Evolutionary conservation across 2,113 vertebrate species (phyloP).

Genomic region (Hemiscyllium ocellatum): DNA sequence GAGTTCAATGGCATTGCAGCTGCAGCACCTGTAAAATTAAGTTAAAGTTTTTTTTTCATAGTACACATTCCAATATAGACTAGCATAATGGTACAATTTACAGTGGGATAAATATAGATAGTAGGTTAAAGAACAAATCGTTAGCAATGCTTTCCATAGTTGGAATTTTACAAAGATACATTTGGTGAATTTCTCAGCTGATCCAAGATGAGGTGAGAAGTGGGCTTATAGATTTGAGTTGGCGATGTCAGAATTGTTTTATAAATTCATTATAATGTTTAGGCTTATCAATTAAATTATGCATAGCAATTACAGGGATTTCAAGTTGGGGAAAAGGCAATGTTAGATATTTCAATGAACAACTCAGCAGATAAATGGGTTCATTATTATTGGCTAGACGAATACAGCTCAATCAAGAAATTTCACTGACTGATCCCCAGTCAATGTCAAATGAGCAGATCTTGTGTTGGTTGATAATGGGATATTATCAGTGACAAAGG

Average conservation of each 20-base stretch:
- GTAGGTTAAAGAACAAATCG: neutral
- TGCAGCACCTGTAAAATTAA: slow-evolving; percentile 52
- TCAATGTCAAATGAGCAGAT: neutral
- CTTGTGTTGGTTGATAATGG: neutral
- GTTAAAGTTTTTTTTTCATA: neutral
- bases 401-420: neutral
- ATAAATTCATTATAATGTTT: neutral
- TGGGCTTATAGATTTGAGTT: neutral
- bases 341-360: neutral
- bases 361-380: neutral
- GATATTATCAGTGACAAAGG: neutral
- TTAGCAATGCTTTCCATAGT: neutral
- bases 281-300: neutral
- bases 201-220: neutral
- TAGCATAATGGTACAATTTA: neutral
- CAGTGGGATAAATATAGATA: neutral
- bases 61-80: neutral
- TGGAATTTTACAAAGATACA: neutral
- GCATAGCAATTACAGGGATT: neutral
- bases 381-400: neutral
- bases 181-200: neutral
- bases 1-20: slow-evolving; percentile 62
- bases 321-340: neutral
- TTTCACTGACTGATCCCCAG: neutral
- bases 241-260: neutral